A percentile compares a stretch with the other conserved stretches of the same genome.
Evolutionary conservation across 2,797 vertebrate genomes (phyloP).

Genomic region (Eleutherodactylus coqui): DNA sequence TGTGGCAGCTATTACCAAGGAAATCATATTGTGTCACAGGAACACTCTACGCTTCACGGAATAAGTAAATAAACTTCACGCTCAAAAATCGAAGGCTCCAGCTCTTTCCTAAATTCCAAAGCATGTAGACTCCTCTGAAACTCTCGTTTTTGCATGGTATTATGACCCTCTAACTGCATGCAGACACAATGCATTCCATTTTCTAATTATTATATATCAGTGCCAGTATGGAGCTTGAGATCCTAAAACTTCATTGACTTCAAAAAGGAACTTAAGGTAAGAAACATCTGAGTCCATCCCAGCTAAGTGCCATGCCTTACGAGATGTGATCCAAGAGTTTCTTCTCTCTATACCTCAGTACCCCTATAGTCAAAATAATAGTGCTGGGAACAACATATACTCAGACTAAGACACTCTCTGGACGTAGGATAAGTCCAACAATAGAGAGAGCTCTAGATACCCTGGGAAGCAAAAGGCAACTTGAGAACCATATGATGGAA

Average conservation of each 20-base stretch:
- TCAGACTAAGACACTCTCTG: too few species aligned
- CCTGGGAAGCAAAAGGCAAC: too few species aligned
- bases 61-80: conserved; percentile 60
- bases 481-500: too few species aligned
- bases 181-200: conserved; percentile 36
- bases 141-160: conserved; percentile 42
- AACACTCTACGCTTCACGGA: conserved; percentile 57
- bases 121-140: conserved; percentile 33
- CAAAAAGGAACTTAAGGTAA: not conserved
- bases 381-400: too few species aligned
- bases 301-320: not conserved
- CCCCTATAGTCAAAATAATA: too few species aligned
- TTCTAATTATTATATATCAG: conserved; percentile 11
- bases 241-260: not conserved
- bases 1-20: conserved; percentile 62
- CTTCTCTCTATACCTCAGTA: too few species aligned
- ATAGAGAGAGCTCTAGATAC: too few species aligned
- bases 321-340: not conserved
- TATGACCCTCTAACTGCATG: conserved; percentile 34
- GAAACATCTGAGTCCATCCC: not conserved
- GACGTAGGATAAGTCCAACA: too few species aligned
- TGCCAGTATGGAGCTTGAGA: not conserved
- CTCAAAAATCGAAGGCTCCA: conserved; percentile 55
- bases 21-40: conserved; percentile 60
- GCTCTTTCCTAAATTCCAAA: conserved; percentile 50